Conservation (phyloP, 2,797 vertebrate species). For the Mycteria americana region DNA sequence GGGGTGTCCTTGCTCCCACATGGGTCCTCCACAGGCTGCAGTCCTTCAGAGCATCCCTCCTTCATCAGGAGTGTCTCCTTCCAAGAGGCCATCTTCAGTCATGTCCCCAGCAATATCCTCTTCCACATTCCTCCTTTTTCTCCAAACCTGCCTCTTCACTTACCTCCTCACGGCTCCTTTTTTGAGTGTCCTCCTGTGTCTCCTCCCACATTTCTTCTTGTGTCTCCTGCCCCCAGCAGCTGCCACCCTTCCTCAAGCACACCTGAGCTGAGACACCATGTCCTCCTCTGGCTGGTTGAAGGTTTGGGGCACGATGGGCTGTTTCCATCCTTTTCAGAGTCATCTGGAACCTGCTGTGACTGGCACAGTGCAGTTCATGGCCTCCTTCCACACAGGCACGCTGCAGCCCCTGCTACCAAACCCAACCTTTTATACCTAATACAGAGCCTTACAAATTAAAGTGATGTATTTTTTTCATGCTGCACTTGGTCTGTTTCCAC, state of each 20-base stretch:
- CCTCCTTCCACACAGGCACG: not conserved
- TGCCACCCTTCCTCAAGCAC: not conserved
- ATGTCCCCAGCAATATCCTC: not conserved
- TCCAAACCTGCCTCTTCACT: not conserved
- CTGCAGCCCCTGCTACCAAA: not conserved
- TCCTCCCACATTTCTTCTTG: not conserved
- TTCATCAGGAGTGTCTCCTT: not conserved
- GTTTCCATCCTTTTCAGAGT: not conserved
- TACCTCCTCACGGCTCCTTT: not conserved
- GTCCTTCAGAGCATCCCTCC: not conserved
- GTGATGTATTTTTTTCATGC: not conserved
- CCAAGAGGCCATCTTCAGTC: not conserved
- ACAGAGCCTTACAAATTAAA: not conserved
- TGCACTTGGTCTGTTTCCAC: not conserved
- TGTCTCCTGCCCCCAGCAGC: not conserved
- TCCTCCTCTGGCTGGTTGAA: not conserved
- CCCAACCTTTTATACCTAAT: not conserved
- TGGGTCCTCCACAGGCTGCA: not conserved
- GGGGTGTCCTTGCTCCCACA: not conserved
- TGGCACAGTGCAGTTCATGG: not conserved
- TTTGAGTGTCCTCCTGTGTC: not conserved
- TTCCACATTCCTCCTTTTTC: not conserved
- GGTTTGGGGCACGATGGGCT: rapidly evolving
- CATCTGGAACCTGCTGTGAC: not conserved
- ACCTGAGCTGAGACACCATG: not conserved